Evolutionary conservation across 1,140 invertebrate genomes (phyloP).

Genomic region (Polypedilum vanderplanki): DNA sequence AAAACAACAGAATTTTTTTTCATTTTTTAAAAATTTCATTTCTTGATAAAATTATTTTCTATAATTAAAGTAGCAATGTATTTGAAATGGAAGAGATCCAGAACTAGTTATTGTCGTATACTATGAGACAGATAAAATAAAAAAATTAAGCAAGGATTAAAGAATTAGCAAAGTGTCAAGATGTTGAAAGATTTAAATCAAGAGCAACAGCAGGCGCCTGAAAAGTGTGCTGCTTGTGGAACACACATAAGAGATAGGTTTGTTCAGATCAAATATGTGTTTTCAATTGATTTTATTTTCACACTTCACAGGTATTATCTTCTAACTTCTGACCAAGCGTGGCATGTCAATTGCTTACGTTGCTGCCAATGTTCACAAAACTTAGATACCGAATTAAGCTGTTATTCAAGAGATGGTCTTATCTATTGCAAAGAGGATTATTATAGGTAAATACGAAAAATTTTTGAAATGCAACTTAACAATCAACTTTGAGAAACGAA

Average conservation of each 20-base stretch:
- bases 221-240: slow-evolving; percentile 50
- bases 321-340: slow-evolving; percentile 77
- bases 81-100: no score
- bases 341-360: slow-evolving; percentile 80
- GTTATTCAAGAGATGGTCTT: slow-evolving; percentile 80
- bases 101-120: no score
- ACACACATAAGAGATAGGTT: slow-evolving; percentile 49
- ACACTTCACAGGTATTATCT: slow-evolving; percentile 61
- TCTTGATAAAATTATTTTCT: no score
- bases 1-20: no score
- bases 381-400: slow-evolving; percentile 78
- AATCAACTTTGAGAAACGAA: neutral
- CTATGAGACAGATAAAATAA: no score
- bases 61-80: no score
- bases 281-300: slow-evolving; percentile 1
- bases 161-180: neutral
- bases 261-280: neutral
- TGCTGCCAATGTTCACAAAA: slow-evolving; percentile 80
- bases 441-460: slow-evolving; percentile 64
- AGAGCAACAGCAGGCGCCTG: neutral
- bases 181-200: slow-evolving; percentile 37
- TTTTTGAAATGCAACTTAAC: neutral
- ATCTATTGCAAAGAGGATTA: slow-evolving; percentile 96
- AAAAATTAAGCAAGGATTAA: no score
- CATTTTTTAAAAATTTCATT: no score